phyloP scores from a whole-genome alignment of 2,888 invertebrate genomes.

The Xestia c-nigrum region DNA sequence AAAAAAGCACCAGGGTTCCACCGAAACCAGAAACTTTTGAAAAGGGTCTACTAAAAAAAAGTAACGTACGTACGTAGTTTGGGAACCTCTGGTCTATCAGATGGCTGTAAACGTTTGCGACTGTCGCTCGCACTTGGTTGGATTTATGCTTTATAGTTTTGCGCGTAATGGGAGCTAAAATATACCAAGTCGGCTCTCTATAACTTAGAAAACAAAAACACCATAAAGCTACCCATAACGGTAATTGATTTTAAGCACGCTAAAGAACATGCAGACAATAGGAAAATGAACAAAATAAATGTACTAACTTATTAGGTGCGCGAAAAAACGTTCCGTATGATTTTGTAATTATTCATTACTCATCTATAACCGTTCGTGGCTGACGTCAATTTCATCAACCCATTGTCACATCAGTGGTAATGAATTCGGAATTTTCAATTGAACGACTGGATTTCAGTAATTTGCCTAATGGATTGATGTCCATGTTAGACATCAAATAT shows the following conservation, averaged over 20 bases:
- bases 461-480: slow-evolving; percentile 50
- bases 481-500: slow-evolving; percentile 42
- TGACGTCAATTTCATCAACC: slow-evolving; percentile 55
- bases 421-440: slow-evolving; percentile 48
- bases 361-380: slow-evolving; percentile 24
- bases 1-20: no score
- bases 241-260: background rate
- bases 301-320: background rate
- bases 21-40: no score
- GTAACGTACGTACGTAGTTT: no score
- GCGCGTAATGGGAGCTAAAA: no score
- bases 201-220: background rate
- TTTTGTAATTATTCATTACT: slow-evolving; percentile 44
- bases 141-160: background rate
- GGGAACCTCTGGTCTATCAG: background rate
- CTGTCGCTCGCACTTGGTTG: background rate
- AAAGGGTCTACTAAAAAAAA: no score
- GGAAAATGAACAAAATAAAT: background rate
- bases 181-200: background rate
- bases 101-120: background rate
- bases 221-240: background rate
- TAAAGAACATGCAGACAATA: background rate
- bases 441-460: slow-evolving; percentile 48
- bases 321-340: slow-evolving; percentile 7
- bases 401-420: slow-evolving; percentile 47